Percentiles rank a stretch among this genome's conserved stretches.
phyloP scores from a whole-genome alignment of 1,140 invertebrate species.

The Atta cephalotes region DNA sequence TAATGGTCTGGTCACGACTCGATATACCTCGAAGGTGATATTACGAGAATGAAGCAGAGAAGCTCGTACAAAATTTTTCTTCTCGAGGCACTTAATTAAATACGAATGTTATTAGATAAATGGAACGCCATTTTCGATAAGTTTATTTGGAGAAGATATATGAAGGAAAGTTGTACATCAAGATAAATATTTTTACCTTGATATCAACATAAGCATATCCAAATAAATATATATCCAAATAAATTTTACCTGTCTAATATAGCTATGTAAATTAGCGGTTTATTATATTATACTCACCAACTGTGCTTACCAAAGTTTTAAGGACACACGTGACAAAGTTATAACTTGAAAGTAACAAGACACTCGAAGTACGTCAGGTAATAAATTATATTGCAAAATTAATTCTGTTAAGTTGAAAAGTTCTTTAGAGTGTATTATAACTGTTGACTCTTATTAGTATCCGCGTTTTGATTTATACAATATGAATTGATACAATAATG shows the following conservation, averaged over 20 bases:
- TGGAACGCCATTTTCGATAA: neutral
- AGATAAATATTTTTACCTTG: neutral
- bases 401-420: neutral
- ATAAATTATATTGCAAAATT: slow-evolving; percentile 21
- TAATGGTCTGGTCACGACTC: slow-evolving; percentile 34
- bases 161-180: neutral
- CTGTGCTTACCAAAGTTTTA: neutral
- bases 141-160: slow-evolving; percentile 1
- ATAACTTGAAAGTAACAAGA: neutral
- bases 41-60: slow-evolving; percentile 8
- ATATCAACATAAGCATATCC: neutral
- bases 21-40: slow-evolving; percentile 26
- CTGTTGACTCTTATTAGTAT: neutral
- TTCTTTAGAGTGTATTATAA: neutral
- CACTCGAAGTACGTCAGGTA: neutral
- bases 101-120: slow-evolving; percentile 15
- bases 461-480: neutral
- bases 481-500: slow-evolving; percentile 7
- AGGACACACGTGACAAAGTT: neutral
- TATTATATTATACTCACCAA: neutral
- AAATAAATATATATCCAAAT: neutral
- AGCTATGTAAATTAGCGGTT: neutral
- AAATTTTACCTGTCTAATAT: neutral
- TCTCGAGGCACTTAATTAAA: slow-evolving; percentile 43
- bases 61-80: slow-evolving; percentile 22